phyloP scores from a whole-genome alignment of 2,888 invertebrate species.

The Diarsia dahlii region DNA sequence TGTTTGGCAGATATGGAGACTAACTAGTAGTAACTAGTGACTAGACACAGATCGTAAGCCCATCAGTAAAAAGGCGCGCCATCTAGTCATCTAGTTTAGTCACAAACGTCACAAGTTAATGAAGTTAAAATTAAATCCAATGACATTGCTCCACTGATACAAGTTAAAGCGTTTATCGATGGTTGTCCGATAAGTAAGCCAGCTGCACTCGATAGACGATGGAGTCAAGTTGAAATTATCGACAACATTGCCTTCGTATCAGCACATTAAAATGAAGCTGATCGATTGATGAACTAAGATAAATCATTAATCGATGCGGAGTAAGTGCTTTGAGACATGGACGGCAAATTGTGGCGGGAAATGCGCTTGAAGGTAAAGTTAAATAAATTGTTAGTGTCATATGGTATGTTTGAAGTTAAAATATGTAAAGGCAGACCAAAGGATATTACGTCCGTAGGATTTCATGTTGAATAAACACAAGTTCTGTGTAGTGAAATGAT shows the following conservation, averaged over 20 bases:
- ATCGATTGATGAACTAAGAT: conserved; percentile 66
- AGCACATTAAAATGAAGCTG: conserved; percentile 61
- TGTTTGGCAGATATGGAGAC: conserved; percentile 1
- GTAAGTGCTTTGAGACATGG: conserved; percentile 56
- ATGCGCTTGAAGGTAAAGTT: conserved; percentile 32
- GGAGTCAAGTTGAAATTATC: conserved; percentile 63
- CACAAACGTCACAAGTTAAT: conserved; percentile 55
- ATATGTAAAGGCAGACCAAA: conserved; percentile 6
- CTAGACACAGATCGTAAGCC: conserved; percentile 10
- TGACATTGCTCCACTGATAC: conserved; percentile 60
- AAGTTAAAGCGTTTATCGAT: conserved; percentile 62
- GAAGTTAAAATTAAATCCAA: conserved; percentile 56
- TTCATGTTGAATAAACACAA: conserved; percentile 3
- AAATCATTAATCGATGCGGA: conserved; percentile 61
- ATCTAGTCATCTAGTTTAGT: conserved; percentile 22
- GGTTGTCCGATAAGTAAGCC: conserved; percentile 60
- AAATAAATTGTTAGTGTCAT: conserved; percentile 30
- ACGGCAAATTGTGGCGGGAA: conserved; percentile 50
- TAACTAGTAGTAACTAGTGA: background rate
- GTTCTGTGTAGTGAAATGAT: background rate
- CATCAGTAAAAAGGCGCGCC: conserved; percentile 14
- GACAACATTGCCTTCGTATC: conserved; percentile 60
- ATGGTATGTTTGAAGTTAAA: conserved; percentile 32
- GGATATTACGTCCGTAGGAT: conserved; percentile 3
- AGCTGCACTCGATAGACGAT: conserved; percentile 58